Evolutionary conservation across 2,888 invertebrate species (phyloP).

Genomic region (Epicampocera succincta): DNA sequence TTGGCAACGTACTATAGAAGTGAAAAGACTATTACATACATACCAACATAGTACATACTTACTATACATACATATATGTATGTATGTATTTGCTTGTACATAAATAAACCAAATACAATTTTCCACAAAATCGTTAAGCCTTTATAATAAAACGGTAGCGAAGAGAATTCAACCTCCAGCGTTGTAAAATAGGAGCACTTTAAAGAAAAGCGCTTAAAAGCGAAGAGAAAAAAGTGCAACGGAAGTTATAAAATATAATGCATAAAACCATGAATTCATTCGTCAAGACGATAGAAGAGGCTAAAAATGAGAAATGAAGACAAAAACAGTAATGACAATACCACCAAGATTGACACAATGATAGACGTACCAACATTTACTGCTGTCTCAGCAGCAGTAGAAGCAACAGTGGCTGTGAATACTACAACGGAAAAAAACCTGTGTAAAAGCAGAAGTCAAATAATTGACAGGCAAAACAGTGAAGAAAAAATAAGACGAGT

Average conservation of each 20-base stretch:
- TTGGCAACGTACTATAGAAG: slow-evolving; percentile 47
- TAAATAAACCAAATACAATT: slow-evolving; percentile 24
- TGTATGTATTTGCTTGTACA: too few relatives aligned
- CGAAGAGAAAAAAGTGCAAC: slow-evolving; percentile 65
- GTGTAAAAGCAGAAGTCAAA: slow-evolving; percentile 68
- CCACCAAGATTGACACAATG: slow-evolving; percentile 78
- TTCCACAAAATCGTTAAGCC: slow-evolving; percentile 9
- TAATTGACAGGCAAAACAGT: slow-evolving; percentile 29
- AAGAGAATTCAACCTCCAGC: slow-evolving; percentile 56
- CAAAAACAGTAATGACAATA: slow-evolving; percentile 73
- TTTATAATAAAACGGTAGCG: slow-evolving; percentile 55
- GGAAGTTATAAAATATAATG: slow-evolving; percentile 66
- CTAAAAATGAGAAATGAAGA: slow-evolving; percentile 26
- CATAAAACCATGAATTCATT: slow-evolving; percentile 42
- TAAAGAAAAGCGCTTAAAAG: slow-evolving; percentile 49
- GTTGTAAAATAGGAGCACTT: slow-evolving; percentile 35
- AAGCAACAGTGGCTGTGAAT: slow-evolving; percentile 27
- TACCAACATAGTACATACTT: too few relatives aligned
- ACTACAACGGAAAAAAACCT: slow-evolving; percentile 50
- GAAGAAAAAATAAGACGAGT: slow-evolving; percentile 17
- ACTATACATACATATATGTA: too few relatives aligned
- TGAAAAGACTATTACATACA: neutral
- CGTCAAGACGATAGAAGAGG: slow-evolving; percentile 37
- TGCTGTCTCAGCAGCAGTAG: slow-evolving; percentile 8
- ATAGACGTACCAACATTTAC: slow-evolving; percentile 61